Evolutionary conservation across 1,140 invertebrate species (phyloP), one percentile per base, ranked within the genome.

Genomic region (Heliconius himera): DNA sequence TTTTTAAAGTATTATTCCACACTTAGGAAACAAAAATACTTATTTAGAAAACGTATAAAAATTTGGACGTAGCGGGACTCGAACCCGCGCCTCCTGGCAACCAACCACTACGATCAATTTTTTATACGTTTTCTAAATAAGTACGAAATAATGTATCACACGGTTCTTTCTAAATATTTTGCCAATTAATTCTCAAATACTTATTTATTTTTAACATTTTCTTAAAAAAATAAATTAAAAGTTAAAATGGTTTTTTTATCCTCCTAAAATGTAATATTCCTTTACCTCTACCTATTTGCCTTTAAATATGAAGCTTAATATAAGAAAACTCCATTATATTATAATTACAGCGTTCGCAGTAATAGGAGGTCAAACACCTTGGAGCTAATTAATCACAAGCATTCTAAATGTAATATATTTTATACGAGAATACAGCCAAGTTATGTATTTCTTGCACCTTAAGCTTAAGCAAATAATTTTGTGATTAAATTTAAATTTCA

Each of bases 371-470:
- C 60, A 66, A 66, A 66, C 60, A 66, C 60, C 22, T 66, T 29
- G 9, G 9, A 66, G 60, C 60, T 66, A 66, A 66, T 66, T 66
- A 66, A 66, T 66, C 22, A 66, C 13, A 13, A 66, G 26, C 60
- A 66, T 66, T 66, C n/a, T 66, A 8, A 66, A 66, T 66, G 56
- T 66, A 66, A 66, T 66, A 66, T 29, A 29, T 60, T 60, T 66
- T 66, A 29, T 66, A 66, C 11, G 60, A 29, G 26, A 26, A 29
- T 66, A 66, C n/a, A 26, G 22, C 13, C 5, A 66, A 29, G 2
- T 29, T 66, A 66, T 60, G 13, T 29, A 29, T 66, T 66, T 29
- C 60, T 66, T 66, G 60, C 60, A 66, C 26, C 13, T 29, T 66
- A 66, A 26, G 22, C 11, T 66, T n/a, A n/a, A n/a, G n/a, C 0